A percentile compares a stretch with the other conserved stretches of the same genome.
Evolutionary conservation across 2,888 invertebrate species (phyloP).

Genomic region (Euplagia quadripunctaria): DNA sequence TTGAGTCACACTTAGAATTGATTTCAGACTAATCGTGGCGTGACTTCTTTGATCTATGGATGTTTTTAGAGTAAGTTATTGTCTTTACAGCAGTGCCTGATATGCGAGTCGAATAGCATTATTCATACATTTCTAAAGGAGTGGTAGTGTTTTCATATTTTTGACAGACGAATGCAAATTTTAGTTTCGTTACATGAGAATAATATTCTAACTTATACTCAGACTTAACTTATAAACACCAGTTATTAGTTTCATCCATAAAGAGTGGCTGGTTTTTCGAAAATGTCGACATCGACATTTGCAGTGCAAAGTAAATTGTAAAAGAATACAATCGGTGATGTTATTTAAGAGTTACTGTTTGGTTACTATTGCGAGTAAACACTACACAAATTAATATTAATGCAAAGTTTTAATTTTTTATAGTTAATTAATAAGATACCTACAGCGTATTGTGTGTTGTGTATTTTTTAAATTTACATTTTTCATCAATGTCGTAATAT

Average conservation of each 20-base stretch:
- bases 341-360: no score
- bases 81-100: neutral
- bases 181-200: neutral
- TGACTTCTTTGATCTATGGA: conserved; percentile 18
- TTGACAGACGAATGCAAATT: conserved; percentile 7
- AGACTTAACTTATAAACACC: neutral
- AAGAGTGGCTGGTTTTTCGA: no score
- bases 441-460: no score
- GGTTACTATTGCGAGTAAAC: no score
- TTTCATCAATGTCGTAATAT: no score
- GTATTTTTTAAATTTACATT: no score
- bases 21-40: conserved; percentile 17
- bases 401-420: no score
- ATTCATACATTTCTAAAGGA: neutral
- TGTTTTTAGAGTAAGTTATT: conserved; percentile 7
- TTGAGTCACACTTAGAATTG: conserved; percentile 21
- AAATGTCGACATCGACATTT: no score
- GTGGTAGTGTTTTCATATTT: conserved; percentile 3
- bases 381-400: no score
- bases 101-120: neutral
- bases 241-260: neutral
- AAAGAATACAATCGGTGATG: no score
- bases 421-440: no score
- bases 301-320: no score
- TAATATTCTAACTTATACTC: neutral